phyloP scores from a whole-genome alignment of 1,140 invertebrate species.

The Pogonus chalceus region DNA sequence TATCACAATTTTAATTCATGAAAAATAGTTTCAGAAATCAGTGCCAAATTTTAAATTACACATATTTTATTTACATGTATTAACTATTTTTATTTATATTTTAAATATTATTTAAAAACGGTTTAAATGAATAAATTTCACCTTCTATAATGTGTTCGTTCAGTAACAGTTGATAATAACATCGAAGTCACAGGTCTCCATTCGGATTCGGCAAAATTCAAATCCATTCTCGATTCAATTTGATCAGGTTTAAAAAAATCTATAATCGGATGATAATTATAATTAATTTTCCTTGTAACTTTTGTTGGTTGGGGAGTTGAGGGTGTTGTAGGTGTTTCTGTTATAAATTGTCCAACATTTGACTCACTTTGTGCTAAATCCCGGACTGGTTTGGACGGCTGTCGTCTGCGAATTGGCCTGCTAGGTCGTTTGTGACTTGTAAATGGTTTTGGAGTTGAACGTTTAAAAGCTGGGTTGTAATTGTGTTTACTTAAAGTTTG shows the following conservation, averaged over 20 bases:
- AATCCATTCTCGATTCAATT: conserved; percentile 1
- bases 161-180: neutral
- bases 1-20: neutral
- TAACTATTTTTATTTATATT: neutral
- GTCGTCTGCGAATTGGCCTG: neutral
- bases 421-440: neutral
- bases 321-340: neutral
- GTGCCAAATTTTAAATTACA: no score
- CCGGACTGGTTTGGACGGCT: neutral
- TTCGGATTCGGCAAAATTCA: neutral
- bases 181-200: conserved; percentile 8
- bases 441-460: neutral
- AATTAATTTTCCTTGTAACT: conserved; percentile 53
- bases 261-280: conserved; percentile 76
- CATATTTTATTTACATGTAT: neutral
- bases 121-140: neutral
- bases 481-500: neutral
- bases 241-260: conserved; percentile 56
- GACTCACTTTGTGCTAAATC: neutral
- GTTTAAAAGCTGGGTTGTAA: neutral
- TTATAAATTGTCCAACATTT: neutral
- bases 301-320: neutral
- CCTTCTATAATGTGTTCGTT: neutral
- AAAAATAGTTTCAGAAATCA: no score
- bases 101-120: no score